phyloP scores from a whole-genome alignment of 1,140 invertebrate genomes.

The Daktulosphaira vitifoliae region DNA sequence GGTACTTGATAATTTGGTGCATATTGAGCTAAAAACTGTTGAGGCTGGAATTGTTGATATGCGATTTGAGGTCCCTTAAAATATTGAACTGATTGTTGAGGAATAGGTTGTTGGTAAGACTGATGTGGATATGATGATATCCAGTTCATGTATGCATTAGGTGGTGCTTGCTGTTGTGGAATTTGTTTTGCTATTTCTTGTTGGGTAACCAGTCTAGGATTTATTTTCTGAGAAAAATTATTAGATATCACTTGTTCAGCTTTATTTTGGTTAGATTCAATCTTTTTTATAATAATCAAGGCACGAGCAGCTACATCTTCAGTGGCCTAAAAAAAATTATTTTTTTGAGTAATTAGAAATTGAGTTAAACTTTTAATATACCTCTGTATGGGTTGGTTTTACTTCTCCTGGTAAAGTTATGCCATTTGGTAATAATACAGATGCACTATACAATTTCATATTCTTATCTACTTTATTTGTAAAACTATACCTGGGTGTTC shows the following conservation, averaged over 20 bases:
- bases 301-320: constrained; percentile 18
- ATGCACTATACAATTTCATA: neutral
- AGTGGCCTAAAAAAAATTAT: neutral
- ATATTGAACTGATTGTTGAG: constrained; percentile 7
- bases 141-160: constrained; percentile 15
- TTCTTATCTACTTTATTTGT: constrained; percentile 3
- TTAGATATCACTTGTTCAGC: too few relatives aligned
- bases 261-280: constrained; percentile 11
- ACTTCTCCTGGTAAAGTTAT: constrained; percentile 6
- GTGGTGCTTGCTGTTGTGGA: neutral
- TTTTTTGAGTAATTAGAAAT: too few relatives aligned
- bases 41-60: constrained; percentile 6
- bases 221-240: too few relatives aligned
- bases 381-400: constrained; percentile 6
- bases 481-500: neutral
- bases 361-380: too few relatives aligned
- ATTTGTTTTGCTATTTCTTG: too few relatives aligned
- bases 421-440: constrained; percentile 12
- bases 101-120: neutral
- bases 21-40: neutral
- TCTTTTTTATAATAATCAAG: constrained; percentile 15
- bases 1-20: neutral
- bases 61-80: neutral
- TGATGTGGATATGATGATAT: constrained; percentile 3
- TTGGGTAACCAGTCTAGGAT: too few relatives aligned